These are phyloP conservation scores for Copidosoma floridanum DNA, from an alignment of 1,140 invertebrate genomes.

Conservation along the genomic window DNA sequence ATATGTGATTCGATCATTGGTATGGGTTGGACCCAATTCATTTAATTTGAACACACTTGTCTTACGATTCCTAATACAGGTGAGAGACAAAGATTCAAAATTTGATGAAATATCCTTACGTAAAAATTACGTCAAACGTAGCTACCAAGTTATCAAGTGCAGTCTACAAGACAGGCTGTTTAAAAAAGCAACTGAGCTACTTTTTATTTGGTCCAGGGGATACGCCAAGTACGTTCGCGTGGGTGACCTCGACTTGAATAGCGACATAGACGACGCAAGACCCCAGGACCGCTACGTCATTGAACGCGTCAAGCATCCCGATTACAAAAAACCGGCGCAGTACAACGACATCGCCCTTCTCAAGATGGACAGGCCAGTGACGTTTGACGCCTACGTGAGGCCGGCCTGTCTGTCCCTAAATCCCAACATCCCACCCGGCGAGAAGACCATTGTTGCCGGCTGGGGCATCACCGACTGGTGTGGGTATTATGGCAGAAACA, in stretches of 20 bases:
- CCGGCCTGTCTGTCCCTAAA: slow-evolving; percentile 55
- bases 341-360: slow-evolving; percentile 63
- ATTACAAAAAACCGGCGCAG: slow-evolving; percentile 48
- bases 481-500: slow-evolving; percentile 60
- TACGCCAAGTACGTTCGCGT: slow-evolving; percentile 47
- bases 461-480: slow-evolving; percentile 56
- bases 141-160: no score
- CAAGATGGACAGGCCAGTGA: slow-evolving; percentile 49
- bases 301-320: slow-evolving; percentile 54
- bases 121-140: no score
- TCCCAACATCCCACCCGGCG: slow-evolving; percentile 6
- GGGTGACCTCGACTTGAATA: slow-evolving; percentile 57
- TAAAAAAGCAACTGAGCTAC: no score
- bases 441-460: slow-evolving; percentile 52
- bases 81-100: no score
- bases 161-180: slow-evolving; percentile 52
- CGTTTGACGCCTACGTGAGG: slow-evolving; percentile 55
- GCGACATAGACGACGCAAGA: slow-evolving; percentile 48
- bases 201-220: slow-evolving; percentile 54
- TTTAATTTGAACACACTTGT: no score
- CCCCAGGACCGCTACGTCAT: slow-evolving; percentile 50
- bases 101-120: no score
- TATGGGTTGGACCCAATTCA: no score
- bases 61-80: no score
- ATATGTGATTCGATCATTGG: no score